Percentiles rank a stretch among this genome's conserved stretches.
phyloP scores from a whole-genome alignment of 2,888 invertebrate genomes.

The Stegophylla sp. region DNA sequence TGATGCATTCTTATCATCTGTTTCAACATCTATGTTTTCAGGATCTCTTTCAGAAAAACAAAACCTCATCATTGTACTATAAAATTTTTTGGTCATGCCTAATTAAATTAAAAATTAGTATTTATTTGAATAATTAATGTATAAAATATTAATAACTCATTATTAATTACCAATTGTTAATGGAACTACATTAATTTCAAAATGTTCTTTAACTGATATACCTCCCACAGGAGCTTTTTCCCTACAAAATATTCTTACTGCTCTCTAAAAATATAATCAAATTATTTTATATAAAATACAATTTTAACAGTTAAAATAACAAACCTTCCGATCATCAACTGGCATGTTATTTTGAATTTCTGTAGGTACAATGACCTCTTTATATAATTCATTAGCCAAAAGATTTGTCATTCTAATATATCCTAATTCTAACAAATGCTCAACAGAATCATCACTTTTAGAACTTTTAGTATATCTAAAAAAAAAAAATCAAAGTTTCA shows the following conservation, averaged over 20 bases:
- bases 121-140: slow-evolving; percentile 28
- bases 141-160: slow-evolving; percentile 15
- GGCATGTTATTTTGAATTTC: slow-evolving; percentile 86
- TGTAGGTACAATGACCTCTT: slow-evolving; percentile 82
- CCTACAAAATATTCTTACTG: slow-evolving; percentile 91
- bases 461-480: slow-evolving; percentile 92
- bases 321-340: slow-evolving; percentile 78
- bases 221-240: slow-evolving; percentile 98
- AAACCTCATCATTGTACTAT: slow-evolving; percentile 95
- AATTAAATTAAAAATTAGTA: slow-evolving; percentile 57
- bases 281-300: slow-evolving; percentile 55
- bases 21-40: slow-evolving; percentile 73
- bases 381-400: slow-evolving; percentile 91
- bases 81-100: slow-evolving; percentile 93
- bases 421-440: slow-evolving; percentile 94
- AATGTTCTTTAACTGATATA: slow-evolving; percentile 97
- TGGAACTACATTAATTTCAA: slow-evolving; percentile 97
- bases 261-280: slow-evolving; percentile 68
- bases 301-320: slow-evolving; percentile 31
- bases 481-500: slow-evolving; percentile 14
- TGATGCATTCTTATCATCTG: slow-evolving; percentile 50
- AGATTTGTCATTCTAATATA: slow-evolving; percentile 95
- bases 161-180: slow-evolving; percentile 77
- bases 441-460: slow-evolving; percentile 95
- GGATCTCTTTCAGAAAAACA: slow-evolving; percentile 95